These are phyloP conservation scores for Mythimna lalbum DNA, from an alignment of 2,888 invertebrate species.

Conservation along the genomic window DNA sequence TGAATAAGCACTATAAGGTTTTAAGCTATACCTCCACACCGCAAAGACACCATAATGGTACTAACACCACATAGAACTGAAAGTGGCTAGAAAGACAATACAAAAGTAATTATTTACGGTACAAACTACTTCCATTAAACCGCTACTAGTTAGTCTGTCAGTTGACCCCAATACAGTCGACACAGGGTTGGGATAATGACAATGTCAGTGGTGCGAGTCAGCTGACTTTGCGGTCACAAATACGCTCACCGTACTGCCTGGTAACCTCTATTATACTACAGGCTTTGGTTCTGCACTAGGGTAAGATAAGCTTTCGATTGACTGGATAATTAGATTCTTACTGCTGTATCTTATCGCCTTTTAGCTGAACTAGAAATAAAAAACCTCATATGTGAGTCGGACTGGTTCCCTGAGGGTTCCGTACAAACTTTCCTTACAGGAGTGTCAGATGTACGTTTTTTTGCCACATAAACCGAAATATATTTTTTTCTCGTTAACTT, in stretches of 20 bases:
- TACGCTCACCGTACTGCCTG: constrained; percentile 21
- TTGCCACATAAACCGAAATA: too few relatives aligned
- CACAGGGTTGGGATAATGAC: constrained; percentile 34
- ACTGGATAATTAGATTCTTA: background rate
- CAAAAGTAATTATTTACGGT: constrained; percentile 25
- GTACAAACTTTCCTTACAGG: too few relatives aligned
- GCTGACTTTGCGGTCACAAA: constrained; percentile 45
- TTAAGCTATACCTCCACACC: background rate
- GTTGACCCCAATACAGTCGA: constrained; percentile 38
- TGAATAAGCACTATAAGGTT: too few relatives aligned
- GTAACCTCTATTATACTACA: constrained; percentile 20
- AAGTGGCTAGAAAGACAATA: constrained; percentile 1
- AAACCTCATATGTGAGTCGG: too few relatives aligned
- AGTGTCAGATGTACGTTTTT: too few relatives aligned
- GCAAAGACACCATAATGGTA: background rate
- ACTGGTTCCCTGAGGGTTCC: too few relatives aligned
- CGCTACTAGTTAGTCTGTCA: constrained; percentile 28
- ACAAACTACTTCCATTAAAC: constrained; percentile 10
- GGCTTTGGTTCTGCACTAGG: constrained; percentile 7
- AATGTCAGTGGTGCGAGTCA: constrained; percentile 36
- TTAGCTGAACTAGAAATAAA: too few relatives aligned
- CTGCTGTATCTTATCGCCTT: background rate
- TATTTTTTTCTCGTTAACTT: too few relatives aligned
- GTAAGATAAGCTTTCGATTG: background rate
- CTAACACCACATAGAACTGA: background rate